A percentile compares a stretch with the other conserved stretches of the same genome.
phyloP scores from a whole-genome alignment of 64 coral and sea anemone genomes.

The Actinia equina region DNA sequence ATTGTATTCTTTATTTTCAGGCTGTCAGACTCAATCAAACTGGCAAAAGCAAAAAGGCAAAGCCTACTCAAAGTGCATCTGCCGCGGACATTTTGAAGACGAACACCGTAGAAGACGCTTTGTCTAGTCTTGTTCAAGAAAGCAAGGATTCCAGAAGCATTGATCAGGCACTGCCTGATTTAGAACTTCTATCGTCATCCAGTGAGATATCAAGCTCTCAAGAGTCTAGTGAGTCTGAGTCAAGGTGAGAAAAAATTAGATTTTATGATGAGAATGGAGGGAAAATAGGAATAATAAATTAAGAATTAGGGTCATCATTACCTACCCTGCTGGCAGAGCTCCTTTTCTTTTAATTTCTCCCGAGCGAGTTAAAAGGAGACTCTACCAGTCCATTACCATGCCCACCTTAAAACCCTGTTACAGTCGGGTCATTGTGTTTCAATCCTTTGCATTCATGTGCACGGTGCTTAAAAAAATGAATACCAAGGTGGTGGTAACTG shows the following conservation, averaged over 20 bases:
- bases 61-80: neutral
- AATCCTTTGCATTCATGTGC: too few species aligned
- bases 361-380: too few species aligned
- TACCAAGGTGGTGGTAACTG: too few species aligned
- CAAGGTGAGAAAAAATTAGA: slow-evolving; percentile 35
- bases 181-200: slow-evolving; percentile 47
- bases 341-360: too few species aligned
- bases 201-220: slow-evolving; percentile 56
- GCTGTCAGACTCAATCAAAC: slow-evolving; percentile 18
- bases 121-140: slow-evolving; percentile 16
- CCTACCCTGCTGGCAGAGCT: too few species aligned
- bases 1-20: slow-evolving; percentile 9
- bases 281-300: neutral
- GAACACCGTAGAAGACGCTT: neutral
- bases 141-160: neutral
- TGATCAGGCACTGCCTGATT: slow-evolving; percentile 1
- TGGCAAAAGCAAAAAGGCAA: slow-evolving; percentile 20
- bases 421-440: too few species aligned
- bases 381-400: too few species aligned
- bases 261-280: neutral
- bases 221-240: slow-evolving; percentile 39
- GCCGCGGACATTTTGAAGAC: neutral
- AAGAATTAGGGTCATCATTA: too few species aligned
- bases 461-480: too few species aligned
- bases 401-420: too few species aligned